Evolutionary conservation across 2,113 vertebrate species (phyloP), one percentile per base, ranked within the genome.

Genomic region (Pomatorhinus ruficollis): DNA sequence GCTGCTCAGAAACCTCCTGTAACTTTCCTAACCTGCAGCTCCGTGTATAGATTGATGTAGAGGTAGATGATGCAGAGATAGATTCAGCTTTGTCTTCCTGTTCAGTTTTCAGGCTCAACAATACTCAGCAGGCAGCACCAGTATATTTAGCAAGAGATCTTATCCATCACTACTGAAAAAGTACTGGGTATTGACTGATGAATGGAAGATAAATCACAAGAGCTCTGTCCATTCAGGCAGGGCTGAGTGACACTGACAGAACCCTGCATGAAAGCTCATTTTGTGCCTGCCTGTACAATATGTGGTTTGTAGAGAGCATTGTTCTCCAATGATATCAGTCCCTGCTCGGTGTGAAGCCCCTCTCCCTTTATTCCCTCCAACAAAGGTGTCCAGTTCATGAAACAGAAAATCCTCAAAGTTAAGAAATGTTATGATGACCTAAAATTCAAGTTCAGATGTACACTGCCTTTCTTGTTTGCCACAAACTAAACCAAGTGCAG

Each of bases 191-290:
- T 97, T 97, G 98, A 97, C 96, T 97, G 97, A 96, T 98, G 98
- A 98, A 97, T 97, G 97, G 97, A 93, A 98, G 97, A 98, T 98
- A 98, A 98, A 98, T 98, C 97, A 98, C 89, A 95, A 97, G 97
- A 97, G 87, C 85, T 93, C 83, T 96, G 95, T 95, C 97, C 97
- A 97, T 98, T 98, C 97, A 98, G 95, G 97, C 96, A 97, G 91
- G 94, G 94, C 96, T 98, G 97, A 98, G 97, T 97, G 97, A 95
- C 97, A 92, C 81, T 97, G 97, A 97, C 97, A 98, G 97, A 97
- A 86, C 87, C 83, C 96, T 95, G 97, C 95, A 74, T 97, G 97
- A 97, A 96, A 96, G 97, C 97, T 97, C 97, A 96, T 97, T 98
- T 95, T 98, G 97, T 97, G 96, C 72, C 91, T 95, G 97, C 96